These are phyloP conservation scores for Plectus sambesii DNA, from an alignment of 1,140 invertebrate genomes.

Conservation along the genomic window DNA sequence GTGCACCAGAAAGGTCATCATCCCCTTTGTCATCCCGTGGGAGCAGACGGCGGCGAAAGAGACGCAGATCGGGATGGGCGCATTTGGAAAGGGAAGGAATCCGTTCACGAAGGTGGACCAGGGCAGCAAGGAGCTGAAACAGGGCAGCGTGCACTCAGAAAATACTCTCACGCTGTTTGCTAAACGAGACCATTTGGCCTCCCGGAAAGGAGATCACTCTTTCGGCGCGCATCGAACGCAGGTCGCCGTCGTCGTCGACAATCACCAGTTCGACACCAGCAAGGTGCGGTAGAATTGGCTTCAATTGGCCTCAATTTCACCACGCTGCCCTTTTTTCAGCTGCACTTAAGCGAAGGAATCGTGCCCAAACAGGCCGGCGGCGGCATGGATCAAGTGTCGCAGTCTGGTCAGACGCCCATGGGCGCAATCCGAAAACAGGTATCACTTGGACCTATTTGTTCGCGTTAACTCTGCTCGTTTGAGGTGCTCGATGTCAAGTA, in stretches of 20 bases:
- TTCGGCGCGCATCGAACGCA: slow-evolving; percentile 27
- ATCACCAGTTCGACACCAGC: slow-evolving; percentile 21
- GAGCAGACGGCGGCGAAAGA: slow-evolving; percentile 19
- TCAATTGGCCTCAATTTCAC: not conserved
- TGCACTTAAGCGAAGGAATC: slow-evolving; percentile 23
- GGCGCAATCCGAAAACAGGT: not conserved
- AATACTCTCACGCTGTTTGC: slow-evolving; percentile 28
- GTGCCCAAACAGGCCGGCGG: slow-evolving; percentile 16
- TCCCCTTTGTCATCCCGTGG: slow-evolving; percentile 30
- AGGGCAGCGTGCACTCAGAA: slow-evolving; percentile 19
- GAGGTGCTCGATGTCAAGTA: slow-evolving; percentile 26
- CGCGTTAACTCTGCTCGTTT: slow-evolving; percentile 1
- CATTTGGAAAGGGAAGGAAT: slow-evolving; percentile 26
- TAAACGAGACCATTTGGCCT: slow-evolving; percentile 18
- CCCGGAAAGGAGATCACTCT: slow-evolving; percentile 27
- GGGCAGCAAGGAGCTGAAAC: slow-evolving; percentile 23
- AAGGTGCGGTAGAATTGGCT: slow-evolving; percentile 8
- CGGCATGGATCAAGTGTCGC: too few relatives aligned
- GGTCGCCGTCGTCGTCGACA: slow-evolving; percentile 24
- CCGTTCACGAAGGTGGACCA: slow-evolving; percentile 24
- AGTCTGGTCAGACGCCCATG: not conserved
- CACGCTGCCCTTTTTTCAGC: too few relatives aligned
- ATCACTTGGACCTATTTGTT: too few relatives aligned
- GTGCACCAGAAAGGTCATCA: slow-evolving; percentile 5
- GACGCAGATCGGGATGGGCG: slow-evolving; percentile 30